A percentile compares a stretch with the other conserved stretches of the same genome.
Evolutionary conservation across 2,888 invertebrate species (phyloP).

Genomic region (Eilema caniola): DNA sequence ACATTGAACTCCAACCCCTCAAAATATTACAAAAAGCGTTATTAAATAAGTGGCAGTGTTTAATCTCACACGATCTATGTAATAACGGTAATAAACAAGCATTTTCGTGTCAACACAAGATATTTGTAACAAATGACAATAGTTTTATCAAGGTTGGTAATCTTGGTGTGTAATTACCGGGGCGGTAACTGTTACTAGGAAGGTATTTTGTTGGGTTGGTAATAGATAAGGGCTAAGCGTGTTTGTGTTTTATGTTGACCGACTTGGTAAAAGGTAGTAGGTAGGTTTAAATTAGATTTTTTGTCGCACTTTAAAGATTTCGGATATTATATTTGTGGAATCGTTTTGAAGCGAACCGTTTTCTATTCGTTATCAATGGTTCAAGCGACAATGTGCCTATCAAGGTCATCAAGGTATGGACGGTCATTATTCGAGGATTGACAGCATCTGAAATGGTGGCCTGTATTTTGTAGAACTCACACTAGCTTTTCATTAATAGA

Average conservation of each 20-base stretch:
- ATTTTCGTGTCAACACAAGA: constrained; percentile 77
- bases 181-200: constrained; percentile 34
- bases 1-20: constrained; percentile 22
- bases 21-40: constrained; percentile 24
- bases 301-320: too few relatives aligned
- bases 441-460: too few relatives aligned
- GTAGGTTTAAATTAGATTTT: too few relatives aligned
- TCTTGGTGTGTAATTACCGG: constrained; percentile 70
- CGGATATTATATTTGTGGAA: too few relatives aligned
- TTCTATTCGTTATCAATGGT: too few relatives aligned
- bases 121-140: constrained; percentile 77
- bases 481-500: too few relatives aligned
- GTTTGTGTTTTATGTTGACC: neutral
- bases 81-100: constrained; percentile 75
- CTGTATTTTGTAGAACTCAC: too few relatives aligned
- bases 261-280: too few relatives aligned
- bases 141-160: constrained; percentile 63
- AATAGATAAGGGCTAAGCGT: constrained; percentile 29
- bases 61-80: constrained; percentile 73
- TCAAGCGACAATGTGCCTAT: too few relatives aligned
- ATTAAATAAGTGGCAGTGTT: constrained; percentile 49
- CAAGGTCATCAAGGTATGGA: too few relatives aligned
- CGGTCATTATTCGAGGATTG: too few relatives aligned
- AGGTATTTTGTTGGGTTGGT: constrained; percentile 35
- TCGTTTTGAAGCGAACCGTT: too few relatives aligned